Evolutionary conservation across 2,888 invertebrate genomes (phyloP).

Genomic region (Siphonodentalium dalli): DNA sequence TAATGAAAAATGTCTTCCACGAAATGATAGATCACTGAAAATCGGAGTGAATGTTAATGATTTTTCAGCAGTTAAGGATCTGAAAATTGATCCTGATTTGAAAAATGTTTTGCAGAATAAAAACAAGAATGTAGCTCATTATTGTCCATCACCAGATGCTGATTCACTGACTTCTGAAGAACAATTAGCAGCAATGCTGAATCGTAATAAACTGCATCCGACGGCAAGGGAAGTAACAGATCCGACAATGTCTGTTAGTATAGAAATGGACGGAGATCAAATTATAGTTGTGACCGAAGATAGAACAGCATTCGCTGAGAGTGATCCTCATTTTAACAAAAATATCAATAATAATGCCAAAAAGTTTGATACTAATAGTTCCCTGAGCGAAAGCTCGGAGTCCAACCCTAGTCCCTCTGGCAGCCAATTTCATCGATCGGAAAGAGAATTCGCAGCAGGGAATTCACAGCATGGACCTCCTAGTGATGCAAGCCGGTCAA

Average conservation of each 20-base stretch:
- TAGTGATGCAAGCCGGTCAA: not conserved
- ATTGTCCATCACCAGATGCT: constrained; percentile 41
- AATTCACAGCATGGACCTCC: constrained; percentile 1
- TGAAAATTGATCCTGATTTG: constrained; percentile 33
- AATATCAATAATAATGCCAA: constrained; percentile 44
- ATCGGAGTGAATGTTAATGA: constrained; percentile 54
- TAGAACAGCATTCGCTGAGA: constrained; percentile 23
- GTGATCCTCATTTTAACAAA: constrained; percentile 25
- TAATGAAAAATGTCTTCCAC: constrained; percentile 43
- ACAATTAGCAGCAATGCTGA: constrained; percentile 46
- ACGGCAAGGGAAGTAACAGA: constrained; percentile 38
- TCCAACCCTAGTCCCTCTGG: constrained; percentile 47
- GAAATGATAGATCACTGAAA: constrained; percentile 30
- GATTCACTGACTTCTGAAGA: constrained; percentile 51
- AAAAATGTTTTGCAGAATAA: constrained; percentile 30
- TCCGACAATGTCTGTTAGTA: constrained; percentile 54
- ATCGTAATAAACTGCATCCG: constrained; percentile 45
- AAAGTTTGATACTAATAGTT: constrained; percentile 44
- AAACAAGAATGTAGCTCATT: constrained; percentile 28
- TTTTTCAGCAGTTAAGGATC: constrained; percentile 37
- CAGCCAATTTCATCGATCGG: constrained; percentile 34
- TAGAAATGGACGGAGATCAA: constrained; percentile 65
- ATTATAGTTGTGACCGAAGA: constrained; percentile 61
- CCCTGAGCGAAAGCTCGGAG: constrained; percentile 48
- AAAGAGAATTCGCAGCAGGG: constrained; percentile 31